Conservation (phyloP, 2,797 vertebrate species). For the Gallirallus australis region DNA sequence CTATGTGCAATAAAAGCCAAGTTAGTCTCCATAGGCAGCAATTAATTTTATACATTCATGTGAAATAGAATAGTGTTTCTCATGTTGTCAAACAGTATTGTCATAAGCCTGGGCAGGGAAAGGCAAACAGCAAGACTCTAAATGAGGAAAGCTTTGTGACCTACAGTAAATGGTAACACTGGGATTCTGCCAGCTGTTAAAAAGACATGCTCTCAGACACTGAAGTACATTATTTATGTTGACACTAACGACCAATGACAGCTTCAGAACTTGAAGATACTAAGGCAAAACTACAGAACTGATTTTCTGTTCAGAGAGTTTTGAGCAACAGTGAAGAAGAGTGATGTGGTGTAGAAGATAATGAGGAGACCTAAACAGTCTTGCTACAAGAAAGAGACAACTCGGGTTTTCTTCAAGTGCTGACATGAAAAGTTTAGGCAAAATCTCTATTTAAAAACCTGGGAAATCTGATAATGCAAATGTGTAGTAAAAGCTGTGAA, state of each 20-base stretch:
- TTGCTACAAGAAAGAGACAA: not conserved
- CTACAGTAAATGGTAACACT: not conserved
- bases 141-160: not conserved
- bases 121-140: not conserved
- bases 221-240: constrained; percentile 26
- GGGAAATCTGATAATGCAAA: not conserved
- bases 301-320: not conserved
- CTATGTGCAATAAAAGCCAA: not conserved
- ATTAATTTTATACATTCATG: constrained; percentile 26
- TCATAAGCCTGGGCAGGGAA: not conserved
- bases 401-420: rapidly evolving
- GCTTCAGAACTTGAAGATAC: not conserved
- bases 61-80: not conserved
- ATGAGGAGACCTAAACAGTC: not conserved
- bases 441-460: not conserved
- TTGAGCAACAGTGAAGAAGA: not conserved
- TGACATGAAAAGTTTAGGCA: not conserved
- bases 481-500: not conserved
- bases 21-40: constrained; percentile 5
- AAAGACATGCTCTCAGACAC: not conserved
- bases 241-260: not conserved
- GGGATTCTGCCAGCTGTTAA: not conserved
- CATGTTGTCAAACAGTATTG: not conserved
- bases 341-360: not conserved
- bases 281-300: not conserved